A percentile compares a stretch with the other conserved stretches of the same genome.
These are phyloP conservation scores for Thaleichthys pacificus DNA, from an alignment of 2,797 vertebrate species.

Conservation along the genomic window DNA sequence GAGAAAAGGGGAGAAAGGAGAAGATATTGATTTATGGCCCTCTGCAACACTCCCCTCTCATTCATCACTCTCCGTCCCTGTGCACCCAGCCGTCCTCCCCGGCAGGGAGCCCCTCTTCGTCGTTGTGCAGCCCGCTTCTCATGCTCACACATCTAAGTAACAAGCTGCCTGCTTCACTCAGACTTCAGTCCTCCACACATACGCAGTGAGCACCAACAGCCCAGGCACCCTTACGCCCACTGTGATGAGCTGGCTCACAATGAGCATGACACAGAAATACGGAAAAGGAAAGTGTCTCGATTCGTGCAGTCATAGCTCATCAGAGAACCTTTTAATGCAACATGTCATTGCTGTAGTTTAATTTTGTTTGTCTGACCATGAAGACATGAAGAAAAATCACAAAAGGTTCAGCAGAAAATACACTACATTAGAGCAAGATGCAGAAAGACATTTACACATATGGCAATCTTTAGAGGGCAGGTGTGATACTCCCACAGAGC, in stretches of 20 bases:
- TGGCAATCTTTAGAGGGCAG: slow-evolving; percentile 32
- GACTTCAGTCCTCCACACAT: slow-evolving; percentile 30
- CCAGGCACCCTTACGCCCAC: slow-evolving; percentile 41
- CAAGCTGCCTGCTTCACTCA: slow-evolving; percentile 51
- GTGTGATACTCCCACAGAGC: slow-evolving; percentile 8
- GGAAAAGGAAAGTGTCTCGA: slow-evolving; percentile 44
- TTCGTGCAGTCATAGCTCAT: slow-evolving; percentile 42
- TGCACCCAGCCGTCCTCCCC: slow-evolving; percentile 46
- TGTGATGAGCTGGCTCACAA: slow-evolving; percentile 51
- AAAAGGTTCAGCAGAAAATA: too few species aligned
- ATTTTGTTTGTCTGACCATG: slow-evolving; percentile 49
- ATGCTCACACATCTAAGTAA: slow-evolving; percentile 58
- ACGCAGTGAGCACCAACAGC: slow-evolving; percentile 33
- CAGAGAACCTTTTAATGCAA: slow-evolving; percentile 35
- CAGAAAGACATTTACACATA: slow-evolving; percentile 15
- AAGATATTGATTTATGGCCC: slow-evolving; percentile 73
- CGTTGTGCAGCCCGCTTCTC: slow-evolving; percentile 49
- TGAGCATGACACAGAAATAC: slow-evolving; percentile 32
- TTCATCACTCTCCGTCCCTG: slow-evolving; percentile 70
- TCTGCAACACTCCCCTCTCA: slow-evolving; percentile 60
- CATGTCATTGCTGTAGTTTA: slow-evolving; percentile 33
- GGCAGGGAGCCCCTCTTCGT: slow-evolving; percentile 40
- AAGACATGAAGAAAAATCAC: slow-evolving; percentile 1
- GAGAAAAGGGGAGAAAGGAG: slow-evolving; percentile 53
- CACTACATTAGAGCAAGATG: neutral